phyloP scores from a whole-genome alignment of 2,888 invertebrate species.

The Hirtodrosophila duncani region DNA sequence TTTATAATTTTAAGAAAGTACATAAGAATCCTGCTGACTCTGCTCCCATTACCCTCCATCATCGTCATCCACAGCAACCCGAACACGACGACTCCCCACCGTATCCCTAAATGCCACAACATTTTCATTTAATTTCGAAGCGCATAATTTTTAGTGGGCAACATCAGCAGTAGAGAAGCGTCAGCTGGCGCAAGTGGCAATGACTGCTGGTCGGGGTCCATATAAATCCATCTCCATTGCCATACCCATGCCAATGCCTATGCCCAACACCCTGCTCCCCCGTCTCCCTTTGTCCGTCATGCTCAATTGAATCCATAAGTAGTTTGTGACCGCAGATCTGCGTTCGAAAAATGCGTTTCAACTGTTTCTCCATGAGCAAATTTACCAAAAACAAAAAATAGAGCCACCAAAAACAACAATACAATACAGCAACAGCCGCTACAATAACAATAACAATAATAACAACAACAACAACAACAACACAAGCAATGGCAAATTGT shows the following conservation, averaged over 20 bases:
- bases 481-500: conserved; percentile 59
- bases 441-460: conserved; percentile 19
- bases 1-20: conserved; percentile 55
- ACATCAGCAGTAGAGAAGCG: too few species aligned
- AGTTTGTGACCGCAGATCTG: conserved; percentile 70
- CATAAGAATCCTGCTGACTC: neutral
- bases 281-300: conserved; percentile 38
- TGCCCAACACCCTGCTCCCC: neutral
- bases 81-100: neutral
- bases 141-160: conserved; percentile 58
- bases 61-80: neutral
- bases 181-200: conserved; percentile 50
- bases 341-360: conserved; percentile 68
- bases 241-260: neutral
- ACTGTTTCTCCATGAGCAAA: conserved; percentile 64
- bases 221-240: neutral
- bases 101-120: conserved; percentile 1
- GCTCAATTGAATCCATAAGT: conserved; percentile 71
- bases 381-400: conserved; percentile 36
- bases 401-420: conserved; percentile 10
- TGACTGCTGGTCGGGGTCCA: conserved; percentile 8
- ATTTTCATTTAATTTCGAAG: conserved; percentile 61
- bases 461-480: conserved; percentile 14
- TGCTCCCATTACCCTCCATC: neutral
- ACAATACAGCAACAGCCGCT: conserved; percentile 48